phyloP scores from a whole-genome alignment of 2,113 vertebrate species.

The Tupaia tana region DNA sequence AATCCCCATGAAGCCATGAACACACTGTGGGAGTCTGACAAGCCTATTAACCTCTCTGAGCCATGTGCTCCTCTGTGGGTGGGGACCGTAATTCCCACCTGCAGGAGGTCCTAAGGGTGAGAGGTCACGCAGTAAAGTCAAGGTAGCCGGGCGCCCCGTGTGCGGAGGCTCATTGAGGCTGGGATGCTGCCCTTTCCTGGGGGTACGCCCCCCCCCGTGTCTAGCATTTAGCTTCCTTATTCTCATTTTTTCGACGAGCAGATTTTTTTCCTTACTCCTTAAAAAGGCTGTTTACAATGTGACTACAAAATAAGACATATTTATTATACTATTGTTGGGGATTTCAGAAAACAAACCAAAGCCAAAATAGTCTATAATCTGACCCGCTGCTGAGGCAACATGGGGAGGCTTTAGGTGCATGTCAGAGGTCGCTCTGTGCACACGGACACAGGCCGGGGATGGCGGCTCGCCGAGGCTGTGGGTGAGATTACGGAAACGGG shows the following conservation, averaged over 20 bases:
- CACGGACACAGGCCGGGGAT: no score
- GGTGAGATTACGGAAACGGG: no score
- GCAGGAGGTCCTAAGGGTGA: neutral
- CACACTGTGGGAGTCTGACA: neutral
- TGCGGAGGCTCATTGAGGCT: accelerated
- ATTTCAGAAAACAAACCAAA: neutral
- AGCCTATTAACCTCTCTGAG: neutral
- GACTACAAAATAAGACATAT: neutral
- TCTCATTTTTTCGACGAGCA: neutral
- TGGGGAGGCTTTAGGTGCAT: no score
- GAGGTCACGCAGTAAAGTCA: neutral
- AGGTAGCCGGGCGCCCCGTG: neutral
- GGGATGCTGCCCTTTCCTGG: neutral
- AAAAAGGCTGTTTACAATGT: neutral
- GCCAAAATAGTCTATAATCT: constrained; percentile 5
- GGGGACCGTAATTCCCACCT: neutral
- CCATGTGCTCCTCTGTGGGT: neutral
- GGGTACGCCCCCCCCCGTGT: neutral
- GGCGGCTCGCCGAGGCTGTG: no score
- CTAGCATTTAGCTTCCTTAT: neutral
- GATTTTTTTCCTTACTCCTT: neutral
- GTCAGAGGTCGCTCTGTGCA: no score
- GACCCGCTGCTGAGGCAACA: no score
- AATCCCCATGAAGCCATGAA: neutral
- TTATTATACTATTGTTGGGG: neutral